Evolutionary conservation across 2,888 invertebrate species (phyloP).

Genomic region (Sarcophaga caerulescens): DNA sequence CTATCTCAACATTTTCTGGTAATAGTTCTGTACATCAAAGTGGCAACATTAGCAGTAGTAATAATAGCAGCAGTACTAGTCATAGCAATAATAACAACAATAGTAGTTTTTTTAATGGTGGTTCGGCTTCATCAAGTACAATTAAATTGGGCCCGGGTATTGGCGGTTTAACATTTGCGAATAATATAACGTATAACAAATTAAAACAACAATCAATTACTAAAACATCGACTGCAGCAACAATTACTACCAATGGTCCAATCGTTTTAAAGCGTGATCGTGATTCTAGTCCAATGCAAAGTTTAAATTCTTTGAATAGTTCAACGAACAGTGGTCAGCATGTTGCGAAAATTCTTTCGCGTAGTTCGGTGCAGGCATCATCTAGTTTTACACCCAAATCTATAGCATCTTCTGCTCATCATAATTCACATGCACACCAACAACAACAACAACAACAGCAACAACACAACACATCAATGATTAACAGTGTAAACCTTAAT

Average conservation of each 20-base stretch:
- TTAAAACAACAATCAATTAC: conserved; percentile 77
- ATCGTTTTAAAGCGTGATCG: conserved; percentile 78
- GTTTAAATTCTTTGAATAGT: conserved; percentile 72
- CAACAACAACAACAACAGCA: not conserved
- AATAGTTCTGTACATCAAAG: conserved; percentile 32
- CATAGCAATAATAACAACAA: conserved; percentile 30
- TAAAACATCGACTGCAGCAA: conserved; percentile 73
- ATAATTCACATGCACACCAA: conserved; percentile 70
- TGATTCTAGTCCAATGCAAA: conserved; percentile 77
- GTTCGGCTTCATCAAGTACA: conserved; percentile 75
- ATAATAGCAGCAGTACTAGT: conserved; percentile 18
- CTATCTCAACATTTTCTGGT: conserved; percentile 40
- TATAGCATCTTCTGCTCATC: conserved; percentile 77
- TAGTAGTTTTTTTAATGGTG: conserved; percentile 66
- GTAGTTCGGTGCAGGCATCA: conserved; percentile 71
- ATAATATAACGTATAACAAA: conserved; percentile 80
- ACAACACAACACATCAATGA: conserved; percentile 10
- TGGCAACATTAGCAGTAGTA: conserved; percentile 30
- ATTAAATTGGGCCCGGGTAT: conserved; percentile 81
- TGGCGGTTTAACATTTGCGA: conserved; percentile 80
- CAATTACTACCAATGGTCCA: conserved; percentile 73
- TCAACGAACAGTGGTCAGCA: conserved; percentile 59
- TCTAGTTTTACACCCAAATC: conserved; percentile 76
- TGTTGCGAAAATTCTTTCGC: conserved; percentile 73
- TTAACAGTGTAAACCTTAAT: conserved; percentile 17